Conservation (phyloP, 1,140 invertebrate genomes). For the Chrysopa pallens region DNA sequence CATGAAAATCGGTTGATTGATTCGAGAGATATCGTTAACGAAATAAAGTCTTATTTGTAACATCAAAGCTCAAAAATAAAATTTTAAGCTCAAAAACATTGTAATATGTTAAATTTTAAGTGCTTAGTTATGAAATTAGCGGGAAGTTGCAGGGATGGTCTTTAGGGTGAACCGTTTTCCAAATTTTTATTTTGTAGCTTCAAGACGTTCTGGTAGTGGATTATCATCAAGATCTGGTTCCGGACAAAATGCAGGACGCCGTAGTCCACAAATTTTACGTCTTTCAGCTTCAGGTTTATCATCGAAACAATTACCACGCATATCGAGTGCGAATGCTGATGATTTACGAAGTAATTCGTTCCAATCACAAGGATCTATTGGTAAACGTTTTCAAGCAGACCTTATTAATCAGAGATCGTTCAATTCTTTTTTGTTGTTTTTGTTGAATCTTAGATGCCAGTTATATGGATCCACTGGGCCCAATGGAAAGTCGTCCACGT, state of each 20-base stretch:
- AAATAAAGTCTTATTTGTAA: no score
- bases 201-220: slow-evolving; percentile 32
- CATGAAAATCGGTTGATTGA: no score
- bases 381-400: slow-evolving; percentile 7
- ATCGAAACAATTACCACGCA: slow-evolving; percentile 14
- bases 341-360: slow-evolving; percentile 13
- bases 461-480: slow-evolving; percentile 61
- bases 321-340: slow-evolving; percentile 8
- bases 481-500: slow-evolving; percentile 51
- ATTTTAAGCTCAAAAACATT: no score
- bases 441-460: slow-evolving; percentile 34
- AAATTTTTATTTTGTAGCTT: slow-evolving; percentile 24
- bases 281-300: slow-evolving; percentile 10
- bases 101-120: no score
- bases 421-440: slow-evolving; percentile 7
- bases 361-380: slow-evolving; percentile 9
- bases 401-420: not conserved
- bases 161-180: no score
- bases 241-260: slow-evolving; percentile 29
- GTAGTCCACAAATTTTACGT: slow-evolving; percentile 21
- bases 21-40: no score
- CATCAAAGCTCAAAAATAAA: no score
- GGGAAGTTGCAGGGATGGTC: no score
- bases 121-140: no score
- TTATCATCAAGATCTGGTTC: slow-evolving; percentile 33